Base-by-base conservation (phyloP, 2,797 vertebrate species). In the Toxotes lorentzi region DNA sequence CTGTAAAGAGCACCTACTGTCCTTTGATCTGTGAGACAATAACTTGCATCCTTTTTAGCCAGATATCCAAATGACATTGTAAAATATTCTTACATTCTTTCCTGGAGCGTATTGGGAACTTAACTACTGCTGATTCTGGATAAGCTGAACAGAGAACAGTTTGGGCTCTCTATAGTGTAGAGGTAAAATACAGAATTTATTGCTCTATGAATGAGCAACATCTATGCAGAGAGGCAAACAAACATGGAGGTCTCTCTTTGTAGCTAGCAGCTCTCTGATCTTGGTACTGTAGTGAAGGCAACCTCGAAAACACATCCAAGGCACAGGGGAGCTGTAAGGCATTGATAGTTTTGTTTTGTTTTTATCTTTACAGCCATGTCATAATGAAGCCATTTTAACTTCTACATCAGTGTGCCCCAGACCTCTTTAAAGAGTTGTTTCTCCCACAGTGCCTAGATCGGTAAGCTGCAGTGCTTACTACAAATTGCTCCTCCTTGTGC, bases 241-340 rank as follows among this genome's bases (percentile, higher is more conserved):
- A 76, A 84, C 81, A 53, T 5, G 67, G 75, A 61, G 76, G 64
- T 69, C 73, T 70, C 70, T 61, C 83, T 89, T 77, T 87, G 82
- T 70, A 70, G 80, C 70, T 65, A 48, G 12, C 56, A 10, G 59
- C 60, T 58, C 67, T 82, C 79, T 83, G 74, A 82, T 86, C 62
- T 73, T n/a, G 58, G 59, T 2, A 5, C 70, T 19, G 35, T 1
- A 32, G 40, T 19, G 40, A 59, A 62, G n/a, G 32, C 32, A 82
- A 78, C 50, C 73, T 78, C 0, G 47, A 59, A 53, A 77, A 86
- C 17, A 48, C 57, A 74, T 73, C 62, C 16, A 19, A 70, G 53
- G 54, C 74, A 74, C 65, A 48, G 32, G 69, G 70, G 75, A 81
- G 63, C 83, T 70, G 66, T 62, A 70, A 78, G 35, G 67, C 32